Evolutionary conservation across 2,113 vertebrate species (phyloP), one percentile per base, ranked within the genome.

Genomic region (Bostrychus sinensis): DNA sequence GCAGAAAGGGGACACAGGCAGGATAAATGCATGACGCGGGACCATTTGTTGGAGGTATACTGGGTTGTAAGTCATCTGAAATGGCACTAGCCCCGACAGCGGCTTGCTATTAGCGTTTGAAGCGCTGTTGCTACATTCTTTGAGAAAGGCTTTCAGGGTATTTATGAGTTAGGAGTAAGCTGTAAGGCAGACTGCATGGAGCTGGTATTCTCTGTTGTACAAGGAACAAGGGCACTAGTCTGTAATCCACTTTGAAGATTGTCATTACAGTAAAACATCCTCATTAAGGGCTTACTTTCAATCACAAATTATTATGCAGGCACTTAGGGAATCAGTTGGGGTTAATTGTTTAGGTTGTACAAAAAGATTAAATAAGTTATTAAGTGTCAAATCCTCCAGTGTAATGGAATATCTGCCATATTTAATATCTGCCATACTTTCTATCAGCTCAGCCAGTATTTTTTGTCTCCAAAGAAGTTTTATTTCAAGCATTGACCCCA

Each of bases 141-240:
- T 41, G 41, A 69, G 56, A 70, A 75, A 83, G 70, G 71, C 62
- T 65, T 72, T 69, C 28, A 32, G 42, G 1, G 17, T 63, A 51
- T 88, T 88, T 85, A 86, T 82, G 82, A 87, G 82, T 83, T 81
- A 37, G 61, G 78, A 84, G 76, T 77, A 84, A 84, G 84, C 83
- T 86, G 78, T 71, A 83, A 89, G 55, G 56, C 68, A 79, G 75
- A 77, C 64, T 37, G 34, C 36, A 57, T 48, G 65, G 84, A 58
- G 67, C 72, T 66, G 69, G 58, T 56, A 25, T 39, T 53, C 19
- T 16, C 34, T 38, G 13, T 23, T 61, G 43, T 48, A 64, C 75
- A 67, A 62, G 30, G 54, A 80, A 53, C 28, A 50, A 77, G 62
- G 25, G 54, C 61, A 53, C 66, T 85, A 72, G 50, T 65, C 65